These are phyloP conservation scores for Spatulosminthurus flaviceps DNA, from an alignment of 2,888 invertebrate species.

Conservation along the genomic window DNA sequence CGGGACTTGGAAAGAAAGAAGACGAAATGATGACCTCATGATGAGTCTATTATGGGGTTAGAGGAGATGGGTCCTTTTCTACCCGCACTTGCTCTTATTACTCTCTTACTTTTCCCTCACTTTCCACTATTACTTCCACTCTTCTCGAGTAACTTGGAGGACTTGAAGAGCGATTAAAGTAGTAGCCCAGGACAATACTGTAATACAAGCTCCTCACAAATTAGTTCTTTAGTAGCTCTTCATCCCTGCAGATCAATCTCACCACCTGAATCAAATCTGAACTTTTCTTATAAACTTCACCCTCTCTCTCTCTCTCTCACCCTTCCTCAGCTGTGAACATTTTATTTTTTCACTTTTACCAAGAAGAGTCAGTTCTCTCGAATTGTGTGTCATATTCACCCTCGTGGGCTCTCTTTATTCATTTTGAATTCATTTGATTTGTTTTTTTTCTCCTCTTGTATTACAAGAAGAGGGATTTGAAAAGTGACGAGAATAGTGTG, in stretches of 20 bases:
- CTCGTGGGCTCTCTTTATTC: too few species aligned
- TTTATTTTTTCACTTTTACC: background rate
- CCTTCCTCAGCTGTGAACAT: background rate
- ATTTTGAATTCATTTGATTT: too few species aligned
- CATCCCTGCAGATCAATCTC: constrained; percentile 42
- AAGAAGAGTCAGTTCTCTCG: too few species aligned
- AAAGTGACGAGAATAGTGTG: too few species aligned
- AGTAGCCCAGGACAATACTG: constrained; percentile 45
- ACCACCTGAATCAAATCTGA: background rate
- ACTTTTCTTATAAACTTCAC: background rate
- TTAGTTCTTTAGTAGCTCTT: constrained; percentile 47
- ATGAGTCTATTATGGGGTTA: constrained; percentile 42
- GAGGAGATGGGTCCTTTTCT: constrained; percentile 37
- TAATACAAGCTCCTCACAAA: constrained; percentile 41
- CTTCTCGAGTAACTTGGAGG: constrained; percentile 21
- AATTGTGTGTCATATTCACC: too few species aligned
- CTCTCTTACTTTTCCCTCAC: constrained; percentile 5
- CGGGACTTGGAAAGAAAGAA: constrained; percentile 30
- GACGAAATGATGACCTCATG: constrained; percentile 49
- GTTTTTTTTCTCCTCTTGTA: too few species aligned
- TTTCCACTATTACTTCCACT: background rate
- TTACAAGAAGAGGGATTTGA: too few species aligned
- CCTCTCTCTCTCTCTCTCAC: background rate
- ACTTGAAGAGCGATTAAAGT: constrained; percentile 36
- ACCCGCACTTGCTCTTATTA: constrained; percentile 47